Percentiles rank a stretch among this genome's conserved stretches.
Evolutionary conservation across 2,113 vertebrate genomes (phyloP).

Genomic region (Sphaerodactylus townsendi): DNA sequence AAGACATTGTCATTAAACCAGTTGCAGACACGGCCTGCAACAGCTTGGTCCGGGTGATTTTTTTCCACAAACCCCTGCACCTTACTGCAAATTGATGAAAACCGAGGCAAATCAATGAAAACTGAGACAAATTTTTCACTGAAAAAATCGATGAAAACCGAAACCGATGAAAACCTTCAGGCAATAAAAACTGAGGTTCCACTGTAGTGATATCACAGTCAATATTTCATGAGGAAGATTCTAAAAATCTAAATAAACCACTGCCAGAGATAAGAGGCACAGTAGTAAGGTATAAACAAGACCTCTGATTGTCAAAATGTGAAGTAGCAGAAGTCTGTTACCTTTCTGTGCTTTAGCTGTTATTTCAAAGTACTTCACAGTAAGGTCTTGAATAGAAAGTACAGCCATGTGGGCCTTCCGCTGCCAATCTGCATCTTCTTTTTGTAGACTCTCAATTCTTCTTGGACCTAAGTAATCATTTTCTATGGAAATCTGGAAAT

Average conservation of each 20-base stretch:
- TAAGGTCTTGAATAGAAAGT: slow-evolving; percentile 95
- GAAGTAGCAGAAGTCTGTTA: slow-evolving; percentile 57
- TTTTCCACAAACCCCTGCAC: no score
- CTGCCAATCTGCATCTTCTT: slow-evolving; percentile 96
- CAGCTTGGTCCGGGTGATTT: no score
- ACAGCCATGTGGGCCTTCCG: slow-evolving; percentile 93
- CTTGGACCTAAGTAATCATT: slow-evolving; percentile 96
- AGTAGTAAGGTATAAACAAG: neutral
- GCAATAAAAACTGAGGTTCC: no score
- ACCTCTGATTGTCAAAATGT: neutral
- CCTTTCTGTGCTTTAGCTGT: slow-evolving; percentile 95
- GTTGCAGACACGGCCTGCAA: no score
- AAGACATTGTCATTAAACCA: no score
- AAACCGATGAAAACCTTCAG: no score
- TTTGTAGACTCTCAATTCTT: slow-evolving; percentile 89
- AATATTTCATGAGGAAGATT: neutral
- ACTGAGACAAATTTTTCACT: no score
- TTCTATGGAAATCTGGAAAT: slow-evolving; percentile 90
- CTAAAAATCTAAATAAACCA: neutral
- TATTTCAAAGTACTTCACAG: slow-evolving; percentile 97
- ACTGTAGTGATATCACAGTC: neutral
- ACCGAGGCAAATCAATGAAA: no score
- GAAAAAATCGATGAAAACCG: no score
- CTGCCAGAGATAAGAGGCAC: neutral
- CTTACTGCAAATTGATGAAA: no score